These are phyloP conservation scores for Crotophaga sulcirostris DNA, from an alignment of 2,113 vertebrate genomes.

Conservation along the genomic window DNA sequence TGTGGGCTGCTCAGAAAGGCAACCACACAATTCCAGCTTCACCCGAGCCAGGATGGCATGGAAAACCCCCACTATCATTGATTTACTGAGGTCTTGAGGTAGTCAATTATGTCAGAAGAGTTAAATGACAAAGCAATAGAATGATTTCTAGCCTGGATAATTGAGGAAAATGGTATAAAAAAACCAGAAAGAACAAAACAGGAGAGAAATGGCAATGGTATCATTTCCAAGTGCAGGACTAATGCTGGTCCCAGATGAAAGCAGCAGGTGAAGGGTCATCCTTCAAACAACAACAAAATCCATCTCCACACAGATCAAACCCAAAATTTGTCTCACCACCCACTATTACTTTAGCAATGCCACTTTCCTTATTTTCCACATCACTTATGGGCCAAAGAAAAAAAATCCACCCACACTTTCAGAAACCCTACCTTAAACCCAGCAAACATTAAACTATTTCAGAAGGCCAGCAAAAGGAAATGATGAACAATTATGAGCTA, in stretches of 20 bases:
- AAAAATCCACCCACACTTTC: background rate
- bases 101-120: background rate
- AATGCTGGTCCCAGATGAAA: background rate
- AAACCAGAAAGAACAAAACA: background rate
- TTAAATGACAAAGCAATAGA: background rate
- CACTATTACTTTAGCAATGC: background rate
- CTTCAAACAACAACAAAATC: background rate
- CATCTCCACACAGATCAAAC: background rate
- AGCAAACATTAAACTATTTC: background rate
- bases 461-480: background rate
- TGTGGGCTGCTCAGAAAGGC: background rate
- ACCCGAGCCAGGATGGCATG: background rate
- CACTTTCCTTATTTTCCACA: background rate
- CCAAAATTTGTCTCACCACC: background rate
- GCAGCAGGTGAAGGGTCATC: background rate
- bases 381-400: background rate
- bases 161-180: background rate
- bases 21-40: background rate
- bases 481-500: background rate
- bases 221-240: background rate
- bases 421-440: background rate
- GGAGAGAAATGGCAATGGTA: accelerated
- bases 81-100: background rate
- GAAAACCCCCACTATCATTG: background rate
- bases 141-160: background rate